Evolutionary conservation across 2,888 invertebrate genomes (phyloP), one percentile per base, ranked within the genome.

Genomic region (Ormyrus labotus): DNA sequence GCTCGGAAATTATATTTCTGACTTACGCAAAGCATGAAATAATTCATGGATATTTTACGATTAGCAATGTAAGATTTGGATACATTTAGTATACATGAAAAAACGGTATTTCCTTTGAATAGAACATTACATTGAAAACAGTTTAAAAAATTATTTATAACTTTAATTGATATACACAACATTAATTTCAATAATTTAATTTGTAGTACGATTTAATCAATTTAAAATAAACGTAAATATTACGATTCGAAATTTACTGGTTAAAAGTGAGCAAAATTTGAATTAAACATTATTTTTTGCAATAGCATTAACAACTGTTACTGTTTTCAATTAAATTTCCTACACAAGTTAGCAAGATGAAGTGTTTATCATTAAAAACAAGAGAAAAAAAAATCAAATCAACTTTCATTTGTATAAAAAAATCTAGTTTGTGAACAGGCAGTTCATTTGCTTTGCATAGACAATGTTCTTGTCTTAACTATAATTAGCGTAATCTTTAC

Each of bases 401-500:
- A 65, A 75, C 60, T 78, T 65, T 70, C 69, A 34, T 51, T 71
- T 71, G 34, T 68, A 69, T 72, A 76, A 69, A 82, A 34, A 81
- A 58, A 68, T 79, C 70, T 73, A 76, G 34, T 70, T 70, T 69
- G n/a, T 63, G 53, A 78, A 78, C 63, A 74, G 69, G 72, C 63
- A 64, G 76, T 79, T 77, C 69, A 65, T 8, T 73, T 77, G 72
- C 63, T 64, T 71, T 63, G 19, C 10, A n/a, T 71, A 65, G 70
- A 71, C 60, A 75, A 75, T 63, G 13, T 71, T 65, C 11, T 60
- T 60, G 19, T 63, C 67, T 78, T 75, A 50, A 80, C 78, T 84
- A 34, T 34, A 83, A 83, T 79, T 79, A 69, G 81, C 78, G 76
- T 80, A 64, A 78, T 79, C 83, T 58, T 79, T 84, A 84, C 81